Evolutionary conservation across 2,797 vertebrate genomes (phyloP), one percentile per base, ranked within the genome.

Genomic region (Botia kubotai): DNA sequence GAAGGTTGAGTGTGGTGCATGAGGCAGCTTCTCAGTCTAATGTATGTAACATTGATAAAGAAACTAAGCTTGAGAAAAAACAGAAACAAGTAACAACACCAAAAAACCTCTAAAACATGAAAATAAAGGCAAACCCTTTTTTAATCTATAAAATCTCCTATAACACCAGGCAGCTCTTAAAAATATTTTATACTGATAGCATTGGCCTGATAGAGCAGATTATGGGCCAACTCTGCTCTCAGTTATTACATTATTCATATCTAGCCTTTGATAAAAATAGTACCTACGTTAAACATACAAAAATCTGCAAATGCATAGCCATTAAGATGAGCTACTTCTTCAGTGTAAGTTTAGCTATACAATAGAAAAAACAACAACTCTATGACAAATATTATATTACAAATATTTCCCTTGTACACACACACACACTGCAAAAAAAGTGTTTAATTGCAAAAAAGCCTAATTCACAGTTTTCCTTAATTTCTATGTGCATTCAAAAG

Each of bases 221-320:
- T 86, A 84, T 74, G 72, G 23, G 69, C 70, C 80, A 77, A 53
- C 73, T 72, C 66, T 82, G 68, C 69, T 70, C 84, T 52, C 26
- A 72, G 63, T 69, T 70, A 63, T 84, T 87, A 74, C 77, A 88
- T 87, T 83, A 87, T 83, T 88, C 57, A 89, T 82, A 53, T 29
- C 6, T 19, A 79, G 62, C 73, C 79, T 50, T 80, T 55, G 66
- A 60, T 75, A 76, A 80, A 80, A 67, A 57, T 73, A 80, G 39
- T 39, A 77, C 17, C 16, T 19, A 48, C n/a, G 21, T 58, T 57
- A 69, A 39, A 29, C 33, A 1, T 69, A 68, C 4, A 29, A 26
- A 58, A 69, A 69, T 53, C 6, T 67, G 3, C 26, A 68, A 58
- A 43, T 58, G 21, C 16, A 68, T 33, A 76, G 62, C 50, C 21